Evolutionary conservation across 2,113 vertebrate species (phyloP).

Genomic region (Notarius lentiginosus): DNA sequence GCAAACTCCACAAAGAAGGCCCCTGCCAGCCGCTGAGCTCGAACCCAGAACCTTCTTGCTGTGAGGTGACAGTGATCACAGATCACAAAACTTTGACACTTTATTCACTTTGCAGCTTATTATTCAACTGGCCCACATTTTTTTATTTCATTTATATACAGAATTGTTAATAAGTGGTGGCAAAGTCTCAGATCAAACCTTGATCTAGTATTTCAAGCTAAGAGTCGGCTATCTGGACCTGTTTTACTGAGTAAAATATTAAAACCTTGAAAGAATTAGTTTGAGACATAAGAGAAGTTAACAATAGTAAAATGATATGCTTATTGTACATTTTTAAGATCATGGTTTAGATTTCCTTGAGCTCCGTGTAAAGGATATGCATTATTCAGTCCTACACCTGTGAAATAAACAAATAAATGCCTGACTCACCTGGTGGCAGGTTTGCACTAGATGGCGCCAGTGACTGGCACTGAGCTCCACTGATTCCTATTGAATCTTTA

Average conservation of each 20-base stretch:
- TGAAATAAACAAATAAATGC: background rate
- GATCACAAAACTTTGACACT: no score
- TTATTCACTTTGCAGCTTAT: no score
- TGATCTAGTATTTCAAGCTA: background rate
- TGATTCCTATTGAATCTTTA: background rate
- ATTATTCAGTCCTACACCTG: background rate
- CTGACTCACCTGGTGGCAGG: background rate
- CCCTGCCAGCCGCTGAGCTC: no score
- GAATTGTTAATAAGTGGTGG: background rate
- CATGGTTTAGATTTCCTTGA: background rate
- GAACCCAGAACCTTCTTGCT: no score
- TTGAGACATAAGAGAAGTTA: background rate
- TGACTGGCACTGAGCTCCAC: background rate
- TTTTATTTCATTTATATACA: background rate
- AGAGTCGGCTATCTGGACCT: background rate
- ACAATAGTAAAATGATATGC: background rate
- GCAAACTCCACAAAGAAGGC: no score
- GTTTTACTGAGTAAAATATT: background rate
- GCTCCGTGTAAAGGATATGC: background rate
- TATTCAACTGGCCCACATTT: no score
- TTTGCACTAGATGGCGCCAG: background rate
- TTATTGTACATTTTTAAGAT: background rate
- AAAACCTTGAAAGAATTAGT: background rate
- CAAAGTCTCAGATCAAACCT: background rate
- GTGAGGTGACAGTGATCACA: no score